Percentiles rank a stretch among this genome's conserved stretches.
Evolutionary conservation across 2,888 invertebrate species (phyloP).

Genomic region (Meloe dianella): DNA sequence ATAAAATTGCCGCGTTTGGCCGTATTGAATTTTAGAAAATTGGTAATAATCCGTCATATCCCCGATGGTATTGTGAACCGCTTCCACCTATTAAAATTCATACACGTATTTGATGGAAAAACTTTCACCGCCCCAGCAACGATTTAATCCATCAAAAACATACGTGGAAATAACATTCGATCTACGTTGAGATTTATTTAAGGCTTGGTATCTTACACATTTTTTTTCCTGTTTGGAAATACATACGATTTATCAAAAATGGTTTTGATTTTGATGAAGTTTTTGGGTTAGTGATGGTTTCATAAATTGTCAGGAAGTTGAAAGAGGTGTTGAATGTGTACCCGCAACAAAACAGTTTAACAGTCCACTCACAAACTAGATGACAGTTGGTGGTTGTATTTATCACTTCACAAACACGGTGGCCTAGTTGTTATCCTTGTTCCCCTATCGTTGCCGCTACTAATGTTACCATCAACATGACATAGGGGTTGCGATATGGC

Average conservation of each 20-base stretch:
- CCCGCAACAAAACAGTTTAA: neutral
- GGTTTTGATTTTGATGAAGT: neutral
- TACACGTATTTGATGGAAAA: slow-evolving; percentile 13
- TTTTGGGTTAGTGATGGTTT: slow-evolving; percentile 1
- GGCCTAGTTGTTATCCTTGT: slow-evolving; percentile 14
- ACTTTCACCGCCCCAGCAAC: neutral
- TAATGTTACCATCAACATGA: neutral
- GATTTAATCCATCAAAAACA: neutral
- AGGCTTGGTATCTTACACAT: no score
- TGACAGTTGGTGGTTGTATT: slow-evolving; percentile 29
- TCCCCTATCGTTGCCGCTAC: neutral
- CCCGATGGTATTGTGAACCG: neutral
- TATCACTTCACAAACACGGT: slow-evolving; percentile 20
- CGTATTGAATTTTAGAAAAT: neutral
- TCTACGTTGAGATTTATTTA: neutral
- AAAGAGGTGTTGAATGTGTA: neutral
- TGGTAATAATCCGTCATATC: slow-evolving; percentile 1
- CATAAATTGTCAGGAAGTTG: neutral
- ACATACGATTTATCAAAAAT: no score
- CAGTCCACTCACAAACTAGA: slow-evolving; percentile 8
- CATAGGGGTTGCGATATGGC: slow-evolving; percentile 27
- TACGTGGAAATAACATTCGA: neutral
- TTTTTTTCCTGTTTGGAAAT: neutral
- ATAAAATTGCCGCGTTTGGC: neutral
- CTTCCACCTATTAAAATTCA: slow-evolving; percentile 13